Base-by-base conservation (phyloP, 2,797 vertebrate genomes). In the Chloroceryle amazona region DNA sequence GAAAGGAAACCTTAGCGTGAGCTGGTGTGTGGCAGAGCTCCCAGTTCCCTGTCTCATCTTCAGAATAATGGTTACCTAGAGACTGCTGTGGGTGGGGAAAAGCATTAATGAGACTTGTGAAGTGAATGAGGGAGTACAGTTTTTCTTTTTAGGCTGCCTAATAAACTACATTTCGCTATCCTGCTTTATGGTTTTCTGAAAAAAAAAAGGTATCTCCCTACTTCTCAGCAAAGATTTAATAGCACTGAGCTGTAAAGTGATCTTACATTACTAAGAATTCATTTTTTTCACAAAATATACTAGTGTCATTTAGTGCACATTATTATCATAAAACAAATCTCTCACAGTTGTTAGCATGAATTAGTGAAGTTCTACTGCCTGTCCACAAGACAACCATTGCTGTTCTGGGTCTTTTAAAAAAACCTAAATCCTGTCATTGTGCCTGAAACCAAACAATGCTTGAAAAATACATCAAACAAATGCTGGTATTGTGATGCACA, bases 211-310 rank as follows among this genome's bases (percentile, higher is more conserved):
- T 75, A 37, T 79, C 75, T 93, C 39, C 33, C 26, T 86, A 76
- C 63, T 94, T 96, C 85, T 90, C 80, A 67, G 90, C 33, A 90
- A 63, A 94, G 95, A 94, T 95, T 96, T 96, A 97, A 74, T 85
- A 92, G 73, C 91, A 86, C 33, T 2, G 22, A 82, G 83, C 52
- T 85, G 41, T 93, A 95, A 97, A 96, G 83, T 39, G 8, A 41
- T 92, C 74, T 91, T 58, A 55, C 17, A n/a, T 89, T 79, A 89
- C 71, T 61, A 51, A 76, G 78, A 95, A 90, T 96, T 96, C 91
- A 95, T 96, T 93, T 96, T 97, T 93, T 92, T 94, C 35, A 82
- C 49, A 94, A 97, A 97, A 96, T 97, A 96, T 93, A 95, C 88
- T 95, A 76, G 94, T 90, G 66, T 73, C 85, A 91, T 93, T 90